Evolutionary conservation across 2,113 vertebrate species (phyloP), one percentile per base, ranked within the genome.

Genomic region (Grus americana): DNA sequence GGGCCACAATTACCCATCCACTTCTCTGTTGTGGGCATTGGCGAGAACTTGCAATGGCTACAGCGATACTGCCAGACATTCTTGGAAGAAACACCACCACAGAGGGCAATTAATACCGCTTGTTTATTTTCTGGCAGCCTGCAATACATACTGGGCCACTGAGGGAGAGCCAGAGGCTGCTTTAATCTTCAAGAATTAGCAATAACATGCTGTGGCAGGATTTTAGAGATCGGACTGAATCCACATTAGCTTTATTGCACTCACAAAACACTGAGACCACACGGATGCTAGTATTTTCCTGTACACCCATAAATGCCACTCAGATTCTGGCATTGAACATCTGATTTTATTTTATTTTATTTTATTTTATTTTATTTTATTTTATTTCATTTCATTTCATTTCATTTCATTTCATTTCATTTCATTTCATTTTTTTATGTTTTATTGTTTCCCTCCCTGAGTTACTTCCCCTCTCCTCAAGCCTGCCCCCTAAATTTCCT

Each of bases 21-120:
- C 18, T 88, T 85, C 72, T 83, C 67, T 80, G 38, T 65, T 12
- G 1, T 79, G 40, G 65, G 46, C 54, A 10, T 49, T 91, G 92
- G 47, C 5, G 15, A 82, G 46, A 83, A 63, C 50, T 86, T 78
- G 57, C 36, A 87, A 68, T 38, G 55, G 62, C 87, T 90, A 42
- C 30, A 63, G 36, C 1, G 4, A 78, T 17, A 72, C 21, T 81
- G 79, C 58, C 86, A 93, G 75, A 70, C 76, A 46, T 83, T 95
- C 71, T 90, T 95, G 96, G 92, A 97, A 84, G 91, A 89, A 88
- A 46, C 52, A 66, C 22, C 29, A 71, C 22, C 73, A 84, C 50
- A 95, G 92, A 95, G 92, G 82, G 87, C 80, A 96, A 92, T 97
- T 95, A 96, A 92, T 91, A 68, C 38, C 46, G 55, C 72, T 89